Base-by-base conservation (phyloP, 2,797 vertebrate species). In the Hemibagrus guttatus region DNA sequence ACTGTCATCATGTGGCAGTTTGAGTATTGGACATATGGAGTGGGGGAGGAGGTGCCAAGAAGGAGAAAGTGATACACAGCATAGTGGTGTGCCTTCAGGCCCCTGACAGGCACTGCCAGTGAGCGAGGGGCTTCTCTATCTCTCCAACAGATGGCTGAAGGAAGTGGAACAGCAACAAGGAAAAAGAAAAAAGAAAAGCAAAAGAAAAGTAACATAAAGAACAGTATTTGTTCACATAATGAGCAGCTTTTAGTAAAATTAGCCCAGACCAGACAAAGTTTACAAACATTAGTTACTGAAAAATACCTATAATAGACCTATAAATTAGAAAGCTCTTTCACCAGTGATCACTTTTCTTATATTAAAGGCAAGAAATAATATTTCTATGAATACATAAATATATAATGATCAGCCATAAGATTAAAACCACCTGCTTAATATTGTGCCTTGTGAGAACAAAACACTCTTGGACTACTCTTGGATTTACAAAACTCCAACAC, bases 91-190 rank as follows among this genome's bases (percentile, higher is more conserved):
- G 85, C 69, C 85, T 89, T 88, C 52, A 86, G 76, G 81, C 75
- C 69, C 86, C 66, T 84, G 86, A 90, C 83, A 90, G 86, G 52
- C 85, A 85, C 17, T 71, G 87, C 83, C 81, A 87, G 74, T 92
- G 89, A 88, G n/a, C 90, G 85, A 89, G 92, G 89, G 88, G 87
- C 76, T 74, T 85, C 88, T 90, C 88, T 93, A 91, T 92, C 94
- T 85, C 89, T 89, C 90, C 91, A 91, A 93, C 95, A 95, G 94
- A 95, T 95, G 95, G 94, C 92, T 88, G 90, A 61, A 81, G 64
- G 76, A 89, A 88, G 83, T 76, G 16, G 39, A 88, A 75, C 23
- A 78, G 61, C 46, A 84, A 19, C 26, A 54, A 59, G 16, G 58
- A 84, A 87, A 63, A 66, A 83, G 52, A 49, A 63, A 64, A n/a